Percentiles rank a stretch among this genome's conserved stretches.
phyloP scores from a whole-genome alignment of 2,888 invertebrate species.

The Nomada ruficornis region DNA sequence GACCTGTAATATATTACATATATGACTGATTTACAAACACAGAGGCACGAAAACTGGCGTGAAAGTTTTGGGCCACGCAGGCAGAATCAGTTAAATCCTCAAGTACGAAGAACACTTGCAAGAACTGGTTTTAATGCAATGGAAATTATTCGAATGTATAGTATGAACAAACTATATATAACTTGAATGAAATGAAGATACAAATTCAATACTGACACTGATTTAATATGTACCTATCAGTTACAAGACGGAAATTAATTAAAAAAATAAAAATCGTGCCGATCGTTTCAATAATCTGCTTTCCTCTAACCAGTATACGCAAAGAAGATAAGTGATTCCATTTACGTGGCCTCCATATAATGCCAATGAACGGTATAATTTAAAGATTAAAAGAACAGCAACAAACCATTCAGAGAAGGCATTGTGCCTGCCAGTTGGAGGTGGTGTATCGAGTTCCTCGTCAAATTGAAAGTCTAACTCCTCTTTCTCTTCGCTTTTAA shows the following conservation, averaged over 20 bases:
- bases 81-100: too few species aligned
- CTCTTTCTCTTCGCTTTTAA: slow-evolving; percentile 86
- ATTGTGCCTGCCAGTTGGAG: slow-evolving; percentile 92
- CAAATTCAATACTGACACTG: background rate
- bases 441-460: slow-evolving; percentile 93
- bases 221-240: too few species aligned
- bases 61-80: too few species aligned
- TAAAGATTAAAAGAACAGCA: background rate
- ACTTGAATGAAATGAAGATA: background rate
- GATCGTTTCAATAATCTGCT: too few species aligned
- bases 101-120: too few species aligned
- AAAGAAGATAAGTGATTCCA: too few species aligned
- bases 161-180: background rate
- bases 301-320: too few species aligned
- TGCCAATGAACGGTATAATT: background rate
- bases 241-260: too few species aligned
- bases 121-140: background rate
- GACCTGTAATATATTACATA: slow-evolving; percentile 85
- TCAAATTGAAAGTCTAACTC: slow-evolving; percentile 98
- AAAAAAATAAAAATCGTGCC: too few species aligned
- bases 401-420: slow-evolving; percentile 90
- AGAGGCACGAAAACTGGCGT: too few species aligned
- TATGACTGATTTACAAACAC: background rate
- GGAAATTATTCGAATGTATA: background rate
- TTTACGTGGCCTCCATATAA: too few species aligned